phyloP scores from a whole-genome alignment of 1,140 invertebrate genomes.

The Bombyx mandarina region DNA sequence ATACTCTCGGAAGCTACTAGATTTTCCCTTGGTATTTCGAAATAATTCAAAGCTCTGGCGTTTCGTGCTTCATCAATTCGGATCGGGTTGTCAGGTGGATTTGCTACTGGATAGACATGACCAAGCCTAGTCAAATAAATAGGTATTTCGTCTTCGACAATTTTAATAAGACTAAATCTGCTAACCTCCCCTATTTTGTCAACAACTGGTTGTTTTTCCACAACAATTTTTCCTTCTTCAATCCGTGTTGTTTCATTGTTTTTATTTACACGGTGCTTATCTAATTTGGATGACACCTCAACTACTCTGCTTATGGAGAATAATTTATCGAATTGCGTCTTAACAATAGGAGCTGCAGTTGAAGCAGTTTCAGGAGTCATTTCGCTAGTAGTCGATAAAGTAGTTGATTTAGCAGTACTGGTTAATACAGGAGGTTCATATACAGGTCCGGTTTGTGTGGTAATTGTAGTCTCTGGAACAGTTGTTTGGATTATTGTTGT shows the following conservation, averaged over 20 bases:
- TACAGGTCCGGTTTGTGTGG: constrained; percentile 25
- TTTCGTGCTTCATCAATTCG: constrained; percentile 68
- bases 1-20: constrained; percentile 67
- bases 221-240: constrained; percentile 63
- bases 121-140: constrained; percentile 67
- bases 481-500: constrained; percentile 34
- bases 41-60: constrained; percentile 58
- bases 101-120: constrained; percentile 66
- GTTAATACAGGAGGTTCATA: constrained; percentile 13
- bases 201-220: constrained; percentile 72
- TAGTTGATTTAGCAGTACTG: constrained; percentile 18
- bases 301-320: constrained; percentile 77
- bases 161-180: constrained; percentile 75
- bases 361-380: constrained; percentile 27
- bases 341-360: constrained; percentile 46
- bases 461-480: constrained; percentile 20
- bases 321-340: constrained; percentile 72
- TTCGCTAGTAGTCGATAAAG: constrained; percentile 18
- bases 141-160: constrained; percentile 72
- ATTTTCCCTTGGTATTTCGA: constrained; percentile 59
- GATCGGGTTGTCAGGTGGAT: constrained; percentile 64
- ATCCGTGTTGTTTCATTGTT: constrained; percentile 71
- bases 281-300: constrained; percentile 75
- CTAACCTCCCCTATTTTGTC: constrained; percentile 78
- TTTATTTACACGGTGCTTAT: constrained; percentile 71